phyloP scores from a whole-genome alignment of 1,140 invertebrate species.

The Zaprionus ornatus region DNA sequence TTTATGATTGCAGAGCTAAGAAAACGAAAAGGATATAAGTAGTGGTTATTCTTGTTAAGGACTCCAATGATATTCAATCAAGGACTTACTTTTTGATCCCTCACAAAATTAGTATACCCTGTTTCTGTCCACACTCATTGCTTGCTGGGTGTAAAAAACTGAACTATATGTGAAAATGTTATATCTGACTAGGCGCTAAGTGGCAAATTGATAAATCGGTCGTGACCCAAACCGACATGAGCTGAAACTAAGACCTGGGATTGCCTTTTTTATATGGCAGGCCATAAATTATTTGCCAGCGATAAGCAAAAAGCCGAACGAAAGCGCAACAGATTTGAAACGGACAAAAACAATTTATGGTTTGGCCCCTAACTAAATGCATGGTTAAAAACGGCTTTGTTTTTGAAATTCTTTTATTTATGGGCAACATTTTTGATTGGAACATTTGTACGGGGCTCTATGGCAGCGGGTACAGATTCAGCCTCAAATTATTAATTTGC shows the following conservation, averaged over 20 bases:
- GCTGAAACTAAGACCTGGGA: slow-evolving; percentile 53
- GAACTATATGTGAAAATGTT: slow-evolving; percentile 13
- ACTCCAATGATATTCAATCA: too few relatives aligned
- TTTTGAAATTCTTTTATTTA: slow-evolving; percentile 68
- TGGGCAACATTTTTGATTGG: slow-evolving; percentile 71
- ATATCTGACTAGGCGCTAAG: slow-evolving; percentile 48
- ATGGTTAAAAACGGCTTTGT: slow-evolving; percentile 34
- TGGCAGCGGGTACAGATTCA: neutral
- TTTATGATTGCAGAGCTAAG: too few relatives aligned
- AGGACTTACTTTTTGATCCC: too few relatives aligned
- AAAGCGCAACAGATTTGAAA: slow-evolving; percentile 75
- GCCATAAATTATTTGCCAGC: slow-evolving; percentile 70
- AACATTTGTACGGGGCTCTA: slow-evolving; percentile 11
- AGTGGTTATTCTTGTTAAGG: too few relatives aligned
- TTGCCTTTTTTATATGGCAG: slow-evolving; percentile 56
- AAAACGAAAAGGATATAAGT: too few relatives aligned
- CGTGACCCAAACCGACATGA: neutral
- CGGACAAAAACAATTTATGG: slow-evolving; percentile 64
- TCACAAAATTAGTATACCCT: too few relatives aligned
- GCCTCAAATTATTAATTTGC: slow-evolving; percentile 78
- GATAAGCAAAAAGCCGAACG: slow-evolving; percentile 66
- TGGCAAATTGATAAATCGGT: slow-evolving; percentile 69
- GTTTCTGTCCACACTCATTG: too few relatives aligned
- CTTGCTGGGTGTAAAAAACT: neutral
- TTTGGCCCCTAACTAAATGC: slow-evolving; percentile 32